phyloP scores from a whole-genome alignment of 1,140 invertebrate genomes.

The Popillia japonica region DNA sequence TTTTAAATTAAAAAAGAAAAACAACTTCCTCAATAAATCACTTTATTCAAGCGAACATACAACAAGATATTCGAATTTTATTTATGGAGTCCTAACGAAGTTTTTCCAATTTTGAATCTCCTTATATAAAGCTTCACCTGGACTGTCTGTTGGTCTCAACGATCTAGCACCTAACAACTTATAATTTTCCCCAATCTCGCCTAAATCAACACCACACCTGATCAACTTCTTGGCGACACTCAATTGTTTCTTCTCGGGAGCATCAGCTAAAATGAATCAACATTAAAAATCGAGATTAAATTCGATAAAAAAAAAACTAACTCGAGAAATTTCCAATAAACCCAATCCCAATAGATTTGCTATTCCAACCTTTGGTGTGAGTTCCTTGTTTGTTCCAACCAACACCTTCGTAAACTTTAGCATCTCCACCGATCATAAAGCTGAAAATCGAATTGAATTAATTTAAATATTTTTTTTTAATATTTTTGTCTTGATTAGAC shows the following conservation, averaged over 20 bases:
- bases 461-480: neutral
- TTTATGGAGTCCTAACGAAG: slow-evolving; percentile 48
- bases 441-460: slow-evolving; percentile 60
- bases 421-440: slow-evolving; percentile 80
- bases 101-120: slow-evolving; percentile 69
- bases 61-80: neutral
- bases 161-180: slow-evolving; percentile 59
- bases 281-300: neutral
- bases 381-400: slow-evolving; percentile 78
- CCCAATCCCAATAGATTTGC: slow-evolving; percentile 66
- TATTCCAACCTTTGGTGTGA: slow-evolving; percentile 73
- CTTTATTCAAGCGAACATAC: too few relatives aligned
- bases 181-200: slow-evolving; percentile 55
- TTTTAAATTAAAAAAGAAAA: too few relatives aligned
- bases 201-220: slow-evolving; percentile 51
- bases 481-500: neutral
- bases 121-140: slow-evolving; percentile 59
- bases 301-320: slow-evolving; percentile 32
- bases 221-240: slow-evolving; percentile 52
- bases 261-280: neutral
- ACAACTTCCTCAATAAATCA: too few relatives aligned
- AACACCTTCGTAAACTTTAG: slow-evolving; percentile 78
- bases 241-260: slow-evolving; percentile 42
- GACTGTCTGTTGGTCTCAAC: slow-evolving; percentile 55
- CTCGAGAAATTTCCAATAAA: slow-evolving; percentile 65